phyloP scores from a whole-genome alignment of 1,140 invertebrate genomes.

The Eumeta japonica region DNA sequence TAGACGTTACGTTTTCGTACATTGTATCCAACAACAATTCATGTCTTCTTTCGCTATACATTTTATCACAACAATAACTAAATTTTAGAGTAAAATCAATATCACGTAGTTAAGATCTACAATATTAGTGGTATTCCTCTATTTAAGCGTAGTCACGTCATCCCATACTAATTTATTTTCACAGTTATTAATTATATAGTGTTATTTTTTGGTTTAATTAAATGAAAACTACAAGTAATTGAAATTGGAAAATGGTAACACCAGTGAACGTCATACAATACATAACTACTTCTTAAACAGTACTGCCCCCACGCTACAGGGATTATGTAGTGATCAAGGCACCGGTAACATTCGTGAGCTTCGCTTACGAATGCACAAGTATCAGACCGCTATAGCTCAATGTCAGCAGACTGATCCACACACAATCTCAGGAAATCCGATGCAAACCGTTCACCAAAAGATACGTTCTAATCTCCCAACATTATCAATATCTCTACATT shows the following conservation, averaged over 20 bases:
- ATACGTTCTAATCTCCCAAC: slow-evolving; percentile 5
- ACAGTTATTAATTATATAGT: too few species aligned
- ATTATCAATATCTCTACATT: too few species aligned
- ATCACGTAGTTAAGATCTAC: background rate
- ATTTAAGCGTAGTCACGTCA: slow-evolving; percentile 1
- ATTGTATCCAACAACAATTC: background rate
- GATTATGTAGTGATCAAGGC: slow-evolving; percentile 6
- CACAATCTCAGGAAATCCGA: slow-evolving; percentile 3
- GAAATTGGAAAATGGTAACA: slow-evolving; percentile 3
- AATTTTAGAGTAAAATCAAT: background rate
- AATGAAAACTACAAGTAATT: slow-evolving; percentile 1
- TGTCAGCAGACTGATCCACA: background rate
- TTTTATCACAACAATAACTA: background rate
- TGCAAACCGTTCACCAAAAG: slow-evolving; percentile 2
- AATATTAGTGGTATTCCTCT: background rate
- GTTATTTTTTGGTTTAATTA: slow-evolving; percentile 5
- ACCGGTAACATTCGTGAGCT: background rate
- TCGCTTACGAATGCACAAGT: slow-evolving; percentile 5
- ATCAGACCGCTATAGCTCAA: slow-evolving; percentile 1
- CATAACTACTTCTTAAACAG: background rate
- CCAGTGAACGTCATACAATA: slow-evolving; percentile 4
- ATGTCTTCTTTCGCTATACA: slow-evolving; percentile 1
- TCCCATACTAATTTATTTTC: slow-evolving; percentile 2
- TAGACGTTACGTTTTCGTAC: background rate
- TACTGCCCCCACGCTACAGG: slow-evolving; percentile 1